These are phyloP conservation scores for Phylloscopus collybita DNA, from an alignment of 2,797 vertebrate species.

Conservation along the genomic window DNA sequence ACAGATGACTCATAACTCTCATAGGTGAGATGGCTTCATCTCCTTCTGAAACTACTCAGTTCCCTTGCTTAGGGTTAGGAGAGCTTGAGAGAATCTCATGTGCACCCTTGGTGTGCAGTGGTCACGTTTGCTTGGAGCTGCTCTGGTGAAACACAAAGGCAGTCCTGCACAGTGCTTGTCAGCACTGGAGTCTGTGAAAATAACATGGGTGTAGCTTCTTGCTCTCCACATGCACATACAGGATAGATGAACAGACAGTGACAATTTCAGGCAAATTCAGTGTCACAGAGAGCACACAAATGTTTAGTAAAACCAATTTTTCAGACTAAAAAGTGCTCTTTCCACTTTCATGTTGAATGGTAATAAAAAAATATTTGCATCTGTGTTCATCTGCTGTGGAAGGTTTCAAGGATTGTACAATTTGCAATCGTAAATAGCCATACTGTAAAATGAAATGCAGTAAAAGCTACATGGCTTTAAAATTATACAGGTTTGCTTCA, in stretches of 20 bases:
- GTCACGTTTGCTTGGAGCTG: fast-evolving
- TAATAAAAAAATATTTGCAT: background rate
- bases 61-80: background rate
- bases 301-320: background rate
- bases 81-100: background rate
- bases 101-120: background rate
- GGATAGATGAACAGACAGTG: background rate
- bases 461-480: background rate
- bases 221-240: background rate
- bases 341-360: background rate
- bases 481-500: background rate
- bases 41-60: background rate
- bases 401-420: background rate
- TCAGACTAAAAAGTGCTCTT: background rate
- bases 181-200: background rate
- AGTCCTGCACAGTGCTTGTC: background rate
- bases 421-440: background rate
- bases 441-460: background rate
- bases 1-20: background rate
- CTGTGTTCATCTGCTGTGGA: background rate
- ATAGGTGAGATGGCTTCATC: background rate
- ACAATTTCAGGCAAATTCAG: background rate
- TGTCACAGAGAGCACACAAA: background rate
- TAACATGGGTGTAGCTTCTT: background rate
- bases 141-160: background rate